Base-by-base conservation (phyloP, 2,888 invertebrate genomes). In the Tuberolachnus salignus region DNA sequence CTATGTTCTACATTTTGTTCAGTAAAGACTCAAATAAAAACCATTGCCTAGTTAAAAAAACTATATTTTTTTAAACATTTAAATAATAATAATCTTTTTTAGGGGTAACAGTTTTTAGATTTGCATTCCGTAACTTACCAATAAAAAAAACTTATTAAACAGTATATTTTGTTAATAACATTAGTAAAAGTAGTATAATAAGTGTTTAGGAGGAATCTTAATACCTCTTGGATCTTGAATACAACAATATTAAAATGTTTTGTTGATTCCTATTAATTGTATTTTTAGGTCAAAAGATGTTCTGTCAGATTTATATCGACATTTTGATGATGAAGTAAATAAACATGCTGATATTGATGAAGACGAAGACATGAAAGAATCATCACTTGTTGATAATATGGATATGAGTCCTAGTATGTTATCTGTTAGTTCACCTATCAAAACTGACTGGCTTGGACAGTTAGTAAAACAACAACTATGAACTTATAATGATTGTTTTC, bases 381-480 rank as follows among this genome's bases (percentile, higher is more conserved):
- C 67, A 19, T 67, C 49, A 10, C 44, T 42, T 49, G 19, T 69
- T 34, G 67, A 67, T 57, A 78, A 34, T 1, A 78, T 78, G 75
- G 75, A 78, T 78, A 78, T 78, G 0, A 78, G 75, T 67, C 75
- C 75, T 8, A 78, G 67, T 67, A 66, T 78, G 57, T 34, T 78
- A 16, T 67, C 75, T 59, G 57, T 67, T 19, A 78, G 75, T 59
- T 78, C 75, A 26, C 75, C 75, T 3, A 49, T 34, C 0, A 78
- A 78, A 78, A 78, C 75, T 21, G 75, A 78, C 16, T 78, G 75
- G 75, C 66, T 78, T 11, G 46, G 67, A 13, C 75, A 67, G 21
- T n/a, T 67, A 6, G 57, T 67, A 10, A 67, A 59, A 14, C 59
- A 78, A n/a, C 46, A 75, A 21, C 51, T 34, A n/a, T 73, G 26